phyloP scores from a whole-genome alignment of 2,113 vertebrate genomes.

The Xenopus laevis region DNA sequence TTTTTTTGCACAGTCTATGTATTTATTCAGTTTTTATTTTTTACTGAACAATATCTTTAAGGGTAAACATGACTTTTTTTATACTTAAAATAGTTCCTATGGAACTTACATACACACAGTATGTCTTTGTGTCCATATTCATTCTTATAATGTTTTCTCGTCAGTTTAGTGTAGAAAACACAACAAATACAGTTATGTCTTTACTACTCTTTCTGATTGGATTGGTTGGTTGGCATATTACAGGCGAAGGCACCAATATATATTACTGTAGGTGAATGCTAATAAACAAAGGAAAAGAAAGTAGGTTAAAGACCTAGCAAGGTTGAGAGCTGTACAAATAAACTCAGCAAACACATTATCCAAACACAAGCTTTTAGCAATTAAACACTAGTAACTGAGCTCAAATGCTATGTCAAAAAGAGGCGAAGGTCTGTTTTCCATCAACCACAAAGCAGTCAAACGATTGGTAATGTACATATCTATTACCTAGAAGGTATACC shows the following conservation, averaged over 20 bases:
- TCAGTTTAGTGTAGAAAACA: neutral
- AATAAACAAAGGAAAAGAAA: neutral
- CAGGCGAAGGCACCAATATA: neutral
- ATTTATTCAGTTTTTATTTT: too few relatives aligned
- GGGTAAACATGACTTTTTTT: too few relatives aligned
- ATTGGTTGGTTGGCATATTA: neutral
- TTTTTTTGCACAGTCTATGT: too few relatives aligned
- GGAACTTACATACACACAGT: too few relatives aligned
- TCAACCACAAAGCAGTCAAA: constrained; percentile 34
- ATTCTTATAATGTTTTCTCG: too few relatives aligned
- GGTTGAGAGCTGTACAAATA: constrained; percentile 9
- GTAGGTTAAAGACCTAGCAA: constrained; percentile 1
- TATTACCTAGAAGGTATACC: constrained; percentile 32
- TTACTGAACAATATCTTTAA: too few relatives aligned
- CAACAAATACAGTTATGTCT: neutral
- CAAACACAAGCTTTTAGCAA: constrained; percentile 13
- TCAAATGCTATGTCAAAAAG: constrained; percentile 30
- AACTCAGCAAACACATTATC: constrained; percentile 7
- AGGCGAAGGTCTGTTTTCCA: constrained; percentile 22
- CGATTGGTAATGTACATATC: constrained; percentile 35
- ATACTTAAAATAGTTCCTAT: too few relatives aligned
- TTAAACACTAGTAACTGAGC: constrained; percentile 33
- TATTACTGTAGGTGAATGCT: neutral
- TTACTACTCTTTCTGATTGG: neutral
- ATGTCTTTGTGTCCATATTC: too few relatives aligned